Evolutionary conservation across 2,113 vertebrate species (phyloP), one percentile per base, ranked within the genome.

Genomic region (Bubo bubo): DNA sequence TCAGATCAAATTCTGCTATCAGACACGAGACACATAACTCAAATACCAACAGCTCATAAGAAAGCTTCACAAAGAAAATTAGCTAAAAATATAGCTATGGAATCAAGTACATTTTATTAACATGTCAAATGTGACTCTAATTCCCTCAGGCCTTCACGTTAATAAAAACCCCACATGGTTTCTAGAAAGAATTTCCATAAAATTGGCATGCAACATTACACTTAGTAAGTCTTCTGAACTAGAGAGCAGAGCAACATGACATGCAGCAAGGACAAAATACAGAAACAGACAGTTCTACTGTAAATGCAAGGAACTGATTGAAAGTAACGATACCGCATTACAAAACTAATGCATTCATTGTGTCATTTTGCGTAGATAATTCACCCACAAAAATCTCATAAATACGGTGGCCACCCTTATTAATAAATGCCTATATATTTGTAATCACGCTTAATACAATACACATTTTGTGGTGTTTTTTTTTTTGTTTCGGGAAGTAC

Each of bases 401-500:
- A 52, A 52, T 39, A 47, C 2, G 4, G 76, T 3, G 5, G n/a
- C 6, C 14, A 73, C 19, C 24, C 39, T 82, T 63, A 62, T 41
- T 43, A 88, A 88, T 45, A 95, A 90, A 77, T 32, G 8, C 7
- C 19, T 64, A 32, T 14, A 10, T 16, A 47, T 67, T 27, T 90
- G 59, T 30, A n/a, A 74, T 20, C 26, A 55, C 0, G 0, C 37
- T 94, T 55, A 80, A 76, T 24, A 62, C 21, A 64, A 67, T 24
- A 56, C 3, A 62, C 3, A 12, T 4, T 27, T 45, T 5, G 10
- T 3, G 53, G 8, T 13, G 0, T 37, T 18, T 52, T 43, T 52
- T 43, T 37, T 75, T 60, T 41, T 41, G 41, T 39, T 58, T 67
- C 79, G 17, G 45, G 35, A 88, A 34, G 4, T n/a, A 75, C 13